Evolutionary conservation across 2,113 vertebrate species (phyloP), one percentile per base, ranked within the genome.

Genomic region (Rhombomys opimus): DNA sequence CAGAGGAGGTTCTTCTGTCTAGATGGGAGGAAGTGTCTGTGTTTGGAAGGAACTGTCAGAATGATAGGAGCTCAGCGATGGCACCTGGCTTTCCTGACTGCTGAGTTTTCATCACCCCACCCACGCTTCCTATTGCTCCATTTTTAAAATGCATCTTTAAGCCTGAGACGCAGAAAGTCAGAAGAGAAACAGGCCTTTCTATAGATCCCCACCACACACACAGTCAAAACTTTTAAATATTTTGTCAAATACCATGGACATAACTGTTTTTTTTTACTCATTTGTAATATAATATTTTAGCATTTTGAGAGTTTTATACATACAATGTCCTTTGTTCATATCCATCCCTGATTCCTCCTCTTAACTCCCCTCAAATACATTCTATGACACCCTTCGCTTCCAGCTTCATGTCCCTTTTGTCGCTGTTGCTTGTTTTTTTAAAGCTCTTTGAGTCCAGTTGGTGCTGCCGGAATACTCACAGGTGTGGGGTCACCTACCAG

Each of bases 31-130:
- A 97, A 96, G 89, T 82, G 25, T 90, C 89, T 91, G 54, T 75
- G 87, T 94, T 91, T 25, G 67, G 35, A 70, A 76, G 80, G 35
- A 81, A 68, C 78, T 87, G 82, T 89, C 78, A 82, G 72, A 81
- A 91, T 95, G 96, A 93, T 87, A 93, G 91, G 93, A 96, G 82
- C 35, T 41, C 94, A 93, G 89, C 81, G 90, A 95, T 63, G 22
- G 6, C 32, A 72, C 85, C 61, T 91, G 14, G 35, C 80, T 94
- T 91, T 65, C 78, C 38, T 18, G 38, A 89, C 41, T 94, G 4
- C 35, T 95, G 84, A 18, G 5, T 67, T 91, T 87, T 94, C 38
- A 93, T 41, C 38, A 76, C 6, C 12, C 2, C 2, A 23, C 75
- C 80, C 12, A 46, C 46, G 46, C 35, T 27, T 11, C 10, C 57